Base-by-base conservation (phyloP, 2,113 vertebrate genomes). In the Brachionichthys hirsutus region DNA sequence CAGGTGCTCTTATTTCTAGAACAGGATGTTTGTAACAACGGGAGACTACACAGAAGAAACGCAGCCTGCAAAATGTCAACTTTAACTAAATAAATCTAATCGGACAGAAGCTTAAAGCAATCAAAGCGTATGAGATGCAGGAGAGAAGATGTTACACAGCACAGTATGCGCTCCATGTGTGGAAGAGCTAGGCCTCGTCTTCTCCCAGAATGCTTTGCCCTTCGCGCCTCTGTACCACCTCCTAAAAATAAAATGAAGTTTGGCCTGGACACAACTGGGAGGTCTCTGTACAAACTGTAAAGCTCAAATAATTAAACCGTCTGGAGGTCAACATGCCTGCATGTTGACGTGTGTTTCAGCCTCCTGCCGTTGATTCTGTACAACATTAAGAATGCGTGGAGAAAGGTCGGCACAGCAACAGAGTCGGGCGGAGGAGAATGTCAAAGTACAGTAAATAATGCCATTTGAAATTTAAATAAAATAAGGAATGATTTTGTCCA, bases 291-390 rank as follows among this genome's bases (percentile, higher is more conserved):
- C 54, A 69, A 51, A 40, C 19, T 0, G 34, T 46, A 63, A 47
- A 70, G 50, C 55, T 67, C 40, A 83, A 74, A 82, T 35, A 60
- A 54, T 41, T 56, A 30, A 60, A 53, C 19, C 34, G 75, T 55
- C 57, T 78, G 87, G 64, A 72, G 78, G 83, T 90, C 88, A 92
- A 94, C 92, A 94, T 91, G 94, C 93, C 93, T 92, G 93, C 93
- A 94, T 92, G 92, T 94, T 94, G 91, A 89, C 92, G 88, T 77
- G 77, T 72, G 43, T 65, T 70, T 77, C 81, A 87, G 82, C 62
- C 62, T 79, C 85, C 75, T 69, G 67, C 17, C 20, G 46, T 57
- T 53, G 81, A 77, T 70, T 73, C 78, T 76, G 86, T 90, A 90
- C 80, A 86, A 87, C 87, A 77, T 69, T 76, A 77, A 80, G 67